phyloP scores from a whole-genome alignment of 2,797 vertebrate species.

The Hydrolagus colliei region DNA sequence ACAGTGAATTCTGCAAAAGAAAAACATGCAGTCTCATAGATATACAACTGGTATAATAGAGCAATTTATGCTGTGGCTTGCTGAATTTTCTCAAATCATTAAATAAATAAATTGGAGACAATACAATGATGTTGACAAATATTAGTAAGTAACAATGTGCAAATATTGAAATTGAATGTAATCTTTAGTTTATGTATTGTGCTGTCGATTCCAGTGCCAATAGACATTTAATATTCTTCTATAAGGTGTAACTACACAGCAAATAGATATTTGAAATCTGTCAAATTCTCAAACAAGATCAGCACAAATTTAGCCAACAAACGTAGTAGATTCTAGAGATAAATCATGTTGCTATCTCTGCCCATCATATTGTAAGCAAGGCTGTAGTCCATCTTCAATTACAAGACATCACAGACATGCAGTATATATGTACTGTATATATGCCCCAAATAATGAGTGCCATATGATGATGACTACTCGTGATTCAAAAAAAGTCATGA shows the following conservation, averaged over 20 bases:
- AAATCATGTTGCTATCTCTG: neutral
- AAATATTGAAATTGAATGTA: neutral
- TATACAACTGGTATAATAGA: neutral
- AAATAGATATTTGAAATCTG: neutral
- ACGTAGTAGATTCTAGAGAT: neutral
- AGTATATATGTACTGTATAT: neutral
- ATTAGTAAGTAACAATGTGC: neutral
- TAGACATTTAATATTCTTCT: neutral
- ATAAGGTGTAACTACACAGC: too few relatives aligned
- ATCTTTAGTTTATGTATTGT: neutral
- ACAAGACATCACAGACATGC: too few relatives aligned
- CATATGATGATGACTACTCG: neutral
- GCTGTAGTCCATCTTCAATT: neutral
- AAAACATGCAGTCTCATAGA: neutral
- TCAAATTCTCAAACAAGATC: neutral
- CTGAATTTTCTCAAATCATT: neutral
- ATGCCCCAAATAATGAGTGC: neutral
- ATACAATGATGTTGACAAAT: neutral
- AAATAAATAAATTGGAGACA: neutral
- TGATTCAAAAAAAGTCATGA: neutral
- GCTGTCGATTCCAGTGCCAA: neutral
- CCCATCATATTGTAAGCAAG: neutral
- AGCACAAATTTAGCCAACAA: neutral
- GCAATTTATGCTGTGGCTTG: too few relatives aligned
- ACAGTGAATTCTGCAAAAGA: slow-evolving; percentile 64